Evolutionary conservation across 2,113 vertebrate species (phyloP).

Genomic region (Daphoenositta chrysoptera): DNA sequence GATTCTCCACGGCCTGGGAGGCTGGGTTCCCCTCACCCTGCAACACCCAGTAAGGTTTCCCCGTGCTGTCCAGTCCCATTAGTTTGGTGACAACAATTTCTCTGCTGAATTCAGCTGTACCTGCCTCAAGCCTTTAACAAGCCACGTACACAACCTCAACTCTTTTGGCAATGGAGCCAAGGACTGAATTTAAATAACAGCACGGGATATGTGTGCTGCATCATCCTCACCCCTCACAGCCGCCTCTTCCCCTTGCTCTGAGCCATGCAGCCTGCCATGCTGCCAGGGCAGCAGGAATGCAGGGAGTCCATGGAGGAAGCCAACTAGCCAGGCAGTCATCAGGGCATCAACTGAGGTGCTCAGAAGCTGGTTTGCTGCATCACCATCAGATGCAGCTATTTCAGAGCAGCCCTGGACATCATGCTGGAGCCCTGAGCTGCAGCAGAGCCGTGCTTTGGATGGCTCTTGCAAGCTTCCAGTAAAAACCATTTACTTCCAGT

Average conservation of each 20-base stretch:
- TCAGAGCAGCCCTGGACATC: background rate
- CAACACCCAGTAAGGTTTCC: background rate
- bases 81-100: background rate
- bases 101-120: background rate
- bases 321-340: background rate
- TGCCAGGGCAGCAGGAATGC: background rate
- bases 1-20: background rate
- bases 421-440: background rate
- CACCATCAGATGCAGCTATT: background rate
- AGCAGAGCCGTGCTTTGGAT: background rate
- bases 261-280: background rate
- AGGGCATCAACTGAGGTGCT: rapidly evolving
- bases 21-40: background rate
- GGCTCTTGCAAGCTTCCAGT: background rate
- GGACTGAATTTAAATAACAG: background rate
- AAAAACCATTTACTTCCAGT: background rate
- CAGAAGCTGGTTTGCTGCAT: background rate
- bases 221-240: background rate
- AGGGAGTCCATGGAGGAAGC: background rate
- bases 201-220: background rate
- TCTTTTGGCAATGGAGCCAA: background rate
- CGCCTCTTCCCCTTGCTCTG: background rate
- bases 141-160: background rate
- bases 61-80: background rate
- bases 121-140: rapidly evolving